Evolutionary conservation across 2,113 vertebrate species (phyloP).

Genomic region (Urocitellus parryii): DNA sequence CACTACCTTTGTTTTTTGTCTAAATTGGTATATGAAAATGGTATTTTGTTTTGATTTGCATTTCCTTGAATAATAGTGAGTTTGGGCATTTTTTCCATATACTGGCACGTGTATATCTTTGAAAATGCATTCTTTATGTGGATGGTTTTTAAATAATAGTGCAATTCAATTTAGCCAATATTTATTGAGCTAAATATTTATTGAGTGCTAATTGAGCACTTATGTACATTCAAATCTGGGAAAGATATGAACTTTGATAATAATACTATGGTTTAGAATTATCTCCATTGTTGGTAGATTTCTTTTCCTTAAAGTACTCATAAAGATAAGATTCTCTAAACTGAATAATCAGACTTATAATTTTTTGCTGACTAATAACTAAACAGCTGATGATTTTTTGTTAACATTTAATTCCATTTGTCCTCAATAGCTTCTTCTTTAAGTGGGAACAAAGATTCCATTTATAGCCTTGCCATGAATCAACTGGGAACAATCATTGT

Average conservation of each 20-base stretch:
- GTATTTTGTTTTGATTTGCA: constrained; percentile 26
- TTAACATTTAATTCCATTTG: constrained; percentile 68
- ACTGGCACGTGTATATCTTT: neutral
- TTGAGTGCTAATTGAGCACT: neutral
- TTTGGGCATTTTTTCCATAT: constrained; percentile 19
- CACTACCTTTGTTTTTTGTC: neutral
- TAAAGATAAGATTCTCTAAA: constrained; percentile 58
- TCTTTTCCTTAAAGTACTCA: neutral
- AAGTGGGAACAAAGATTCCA: constrained; percentile 99
- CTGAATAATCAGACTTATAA: neutral
- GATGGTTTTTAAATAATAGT: neutral
- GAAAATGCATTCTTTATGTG: neutral
- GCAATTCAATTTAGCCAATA: neutral
- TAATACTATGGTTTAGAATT: neutral
- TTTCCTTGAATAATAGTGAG: neutral
- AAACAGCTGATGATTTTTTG: constrained; percentile 45
- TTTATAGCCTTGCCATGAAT: constrained; percentile 99
- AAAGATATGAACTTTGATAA: constrained; percentile 2
- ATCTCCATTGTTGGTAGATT: constrained; percentile 27
- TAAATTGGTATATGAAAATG: constrained; percentile 11
- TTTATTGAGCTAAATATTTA: constrained; percentile 37
- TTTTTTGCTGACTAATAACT: constrained; percentile 51
- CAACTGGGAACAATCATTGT: constrained; percentile 99
- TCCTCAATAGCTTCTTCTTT: constrained; percentile 94
- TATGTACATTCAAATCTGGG: neutral